Conservation (phyloP, 2,113 vertebrate species). For the Chloropsis cyanopogon region DNA sequence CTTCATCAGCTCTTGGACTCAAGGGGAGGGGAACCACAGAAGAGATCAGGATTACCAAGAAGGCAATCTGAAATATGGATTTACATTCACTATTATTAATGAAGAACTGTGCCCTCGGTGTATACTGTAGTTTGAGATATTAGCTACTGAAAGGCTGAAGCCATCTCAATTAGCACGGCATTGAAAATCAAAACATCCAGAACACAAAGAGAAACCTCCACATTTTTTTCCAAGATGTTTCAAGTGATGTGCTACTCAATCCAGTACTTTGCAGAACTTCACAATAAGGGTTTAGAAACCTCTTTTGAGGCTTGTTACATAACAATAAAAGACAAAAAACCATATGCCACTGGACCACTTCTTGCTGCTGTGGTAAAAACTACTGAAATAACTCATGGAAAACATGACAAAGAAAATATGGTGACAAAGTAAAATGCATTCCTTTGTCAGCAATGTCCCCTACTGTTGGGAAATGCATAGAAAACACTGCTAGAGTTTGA, state of each 20-base stretch:
- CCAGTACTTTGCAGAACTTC: neutral
- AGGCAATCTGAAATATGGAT: neutral
- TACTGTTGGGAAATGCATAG: neutral
- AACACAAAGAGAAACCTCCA: neutral
- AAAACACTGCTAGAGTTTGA: neutral
- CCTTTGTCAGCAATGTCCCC: neutral
- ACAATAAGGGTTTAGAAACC: neutral
- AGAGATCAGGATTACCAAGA: neutral
- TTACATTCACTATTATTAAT: neutral
- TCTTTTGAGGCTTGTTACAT: neutral
- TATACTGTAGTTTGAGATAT: neutral
- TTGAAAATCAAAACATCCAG: neutral
- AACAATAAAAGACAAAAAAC: neutral
- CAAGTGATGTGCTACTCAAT: neutral
- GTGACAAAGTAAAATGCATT: neutral
- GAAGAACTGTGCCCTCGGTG: rapidly evolving
- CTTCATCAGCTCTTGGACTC: neutral
- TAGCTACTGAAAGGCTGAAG: neutral
- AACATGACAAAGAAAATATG: too few species aligned
- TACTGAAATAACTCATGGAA: neutral
- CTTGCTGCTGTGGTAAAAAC: neutral
- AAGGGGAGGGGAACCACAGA: neutral
- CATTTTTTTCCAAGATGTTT: neutral
- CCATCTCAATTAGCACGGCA: neutral
- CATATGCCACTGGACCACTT: neutral